phyloP scores from a whole-genome alignment of 2,888 invertebrate species.

The Pterostichus madidus region DNA sequence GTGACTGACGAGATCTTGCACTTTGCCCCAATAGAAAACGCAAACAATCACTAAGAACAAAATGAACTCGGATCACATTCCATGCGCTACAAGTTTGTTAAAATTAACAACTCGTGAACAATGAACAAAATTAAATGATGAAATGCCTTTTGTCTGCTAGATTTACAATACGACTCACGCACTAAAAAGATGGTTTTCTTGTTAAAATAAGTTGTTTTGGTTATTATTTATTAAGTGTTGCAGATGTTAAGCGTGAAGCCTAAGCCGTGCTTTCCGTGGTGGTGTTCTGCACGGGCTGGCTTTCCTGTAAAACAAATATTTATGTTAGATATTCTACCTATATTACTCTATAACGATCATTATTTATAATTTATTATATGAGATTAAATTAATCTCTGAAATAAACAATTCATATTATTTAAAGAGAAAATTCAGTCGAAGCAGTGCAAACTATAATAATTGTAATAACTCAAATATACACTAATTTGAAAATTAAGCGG shows the following conservation, averaged over 20 bases:
- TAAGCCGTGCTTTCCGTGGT: conserved; percentile 82
- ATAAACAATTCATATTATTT: no score
- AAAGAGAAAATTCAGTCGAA: neutral
- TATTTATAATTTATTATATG: neutral
- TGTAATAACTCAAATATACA: neutral
- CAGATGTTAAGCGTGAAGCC: conserved; percentile 70
- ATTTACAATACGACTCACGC: conserved; percentile 75
- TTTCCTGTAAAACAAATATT: conserved; percentile 76
- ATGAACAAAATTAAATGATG: conserved; percentile 71
- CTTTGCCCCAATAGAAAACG: conserved; percentile 31
- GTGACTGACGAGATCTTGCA: conserved; percentile 34
- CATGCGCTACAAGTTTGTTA: conserved; percentile 58
- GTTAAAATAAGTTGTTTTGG: conserved; percentile 75
- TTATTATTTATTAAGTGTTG: conserved; percentile 72
- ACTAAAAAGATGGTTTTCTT: conserved; percentile 76
- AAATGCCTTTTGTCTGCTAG: conserved; percentile 78
- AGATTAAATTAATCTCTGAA: no score
- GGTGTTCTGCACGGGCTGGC: conserved; percentile 81
- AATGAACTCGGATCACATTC: conserved; percentile 60
- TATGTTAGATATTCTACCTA: no score
- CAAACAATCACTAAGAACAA: conserved; percentile 62
- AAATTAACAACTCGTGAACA: conserved; percentile 57
- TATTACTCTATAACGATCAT: neutral
- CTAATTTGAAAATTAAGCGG: neutral
- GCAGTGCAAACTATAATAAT: neutral